These are phyloP conservation scores for Tragulus kanchil DNA, from an alignment of 2,113 vertebrate species.

Conservation along the genomic window DNA sequence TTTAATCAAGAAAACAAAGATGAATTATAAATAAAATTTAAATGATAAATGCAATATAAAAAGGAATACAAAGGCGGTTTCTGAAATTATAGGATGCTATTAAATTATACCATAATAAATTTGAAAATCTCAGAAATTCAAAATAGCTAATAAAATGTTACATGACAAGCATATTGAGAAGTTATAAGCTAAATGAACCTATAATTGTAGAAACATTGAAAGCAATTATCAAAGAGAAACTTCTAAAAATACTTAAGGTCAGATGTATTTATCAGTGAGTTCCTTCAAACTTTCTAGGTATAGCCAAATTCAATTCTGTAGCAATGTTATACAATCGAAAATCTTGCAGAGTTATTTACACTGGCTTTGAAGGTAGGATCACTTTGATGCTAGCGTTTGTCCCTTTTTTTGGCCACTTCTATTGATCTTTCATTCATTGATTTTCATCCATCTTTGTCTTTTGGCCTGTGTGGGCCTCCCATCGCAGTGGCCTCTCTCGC, in stretches of 20 bases:
- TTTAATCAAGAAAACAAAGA: constrained; percentile 71
- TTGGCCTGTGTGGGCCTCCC: too few relatives aligned
- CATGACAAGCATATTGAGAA: constrained; percentile 7
- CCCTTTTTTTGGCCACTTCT: too few relatives aligned
- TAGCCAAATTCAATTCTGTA: constrained; percentile 17
- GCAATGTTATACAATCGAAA: constrained; percentile 21
- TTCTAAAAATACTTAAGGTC: neutral
- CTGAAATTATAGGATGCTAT: constrained; percentile 36
- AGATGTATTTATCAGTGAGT: constrained; percentile 49
- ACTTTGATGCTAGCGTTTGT: neutral
- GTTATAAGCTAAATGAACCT: constrained; percentile 12
- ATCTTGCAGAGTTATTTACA: constrained; percentile 46
- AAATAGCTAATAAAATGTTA: constrained; percentile 55
- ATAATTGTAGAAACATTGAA: constrained; percentile 35
- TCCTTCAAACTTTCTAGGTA: constrained; percentile 44
- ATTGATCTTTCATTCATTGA: too few relatives aligned
- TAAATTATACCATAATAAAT: constrained; percentile 43
- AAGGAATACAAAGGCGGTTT: neutral
- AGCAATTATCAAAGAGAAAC: constrained; percentile 49
- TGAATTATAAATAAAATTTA: constrained; percentile 70
- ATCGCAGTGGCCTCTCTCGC: too few relatives aligned
- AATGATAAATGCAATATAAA: constrained; percentile 45
- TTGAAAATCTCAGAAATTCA: constrained; percentile 53
- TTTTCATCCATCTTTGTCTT: too few relatives aligned
- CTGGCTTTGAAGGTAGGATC: constrained; percentile 43